These are phyloP conservation scores for Aspidoscelis tigris DNA, from an alignment of 2,113 vertebrate species.

Conservation along the genomic window DNA sequence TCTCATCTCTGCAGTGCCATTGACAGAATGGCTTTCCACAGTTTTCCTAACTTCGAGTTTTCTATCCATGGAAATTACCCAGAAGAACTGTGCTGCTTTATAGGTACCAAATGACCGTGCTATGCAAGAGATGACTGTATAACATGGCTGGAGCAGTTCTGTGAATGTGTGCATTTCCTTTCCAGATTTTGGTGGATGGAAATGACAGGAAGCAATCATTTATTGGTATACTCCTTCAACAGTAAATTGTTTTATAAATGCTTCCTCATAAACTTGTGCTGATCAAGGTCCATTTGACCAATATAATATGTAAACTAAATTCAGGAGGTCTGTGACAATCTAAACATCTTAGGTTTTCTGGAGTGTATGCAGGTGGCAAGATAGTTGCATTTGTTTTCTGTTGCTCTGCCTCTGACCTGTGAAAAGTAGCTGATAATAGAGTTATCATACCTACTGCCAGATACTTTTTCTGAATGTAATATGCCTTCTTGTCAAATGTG, in stretches of 20 bases:
- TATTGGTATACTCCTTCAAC: background rate
- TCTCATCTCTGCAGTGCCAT: no score
- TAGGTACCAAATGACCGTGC: no score
- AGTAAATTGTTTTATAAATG: background rate
- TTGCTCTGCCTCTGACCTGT: constrained; percentile 59
- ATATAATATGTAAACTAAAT: background rate
- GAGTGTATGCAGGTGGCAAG: accelerated
- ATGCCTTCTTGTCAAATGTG: constrained; percentile 34
- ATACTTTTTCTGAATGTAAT: background rate
- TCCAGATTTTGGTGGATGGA: background rate
- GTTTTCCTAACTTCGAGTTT: no score
- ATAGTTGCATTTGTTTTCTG: constrained; percentile 36
- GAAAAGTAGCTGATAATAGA: constrained; percentile 57
- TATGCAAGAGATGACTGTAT: background rate
- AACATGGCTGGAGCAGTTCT: background rate
- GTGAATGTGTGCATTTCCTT: background rate
- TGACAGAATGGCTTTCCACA: no score
- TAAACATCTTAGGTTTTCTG: background rate
- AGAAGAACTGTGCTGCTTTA: no score
- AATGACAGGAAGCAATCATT: no score
- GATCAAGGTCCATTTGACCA: background rate
- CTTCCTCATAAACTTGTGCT: background rate
- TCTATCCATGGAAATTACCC: no score
- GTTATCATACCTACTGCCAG: constrained; percentile 49
- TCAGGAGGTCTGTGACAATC: background rate